A percentile compares a stretch with the other conserved stretches of the same genome.
Evolutionary conservation across 1,140 invertebrate genomes (phyloP).

Genomic region (Archegozetes longisetosus): DNA sequence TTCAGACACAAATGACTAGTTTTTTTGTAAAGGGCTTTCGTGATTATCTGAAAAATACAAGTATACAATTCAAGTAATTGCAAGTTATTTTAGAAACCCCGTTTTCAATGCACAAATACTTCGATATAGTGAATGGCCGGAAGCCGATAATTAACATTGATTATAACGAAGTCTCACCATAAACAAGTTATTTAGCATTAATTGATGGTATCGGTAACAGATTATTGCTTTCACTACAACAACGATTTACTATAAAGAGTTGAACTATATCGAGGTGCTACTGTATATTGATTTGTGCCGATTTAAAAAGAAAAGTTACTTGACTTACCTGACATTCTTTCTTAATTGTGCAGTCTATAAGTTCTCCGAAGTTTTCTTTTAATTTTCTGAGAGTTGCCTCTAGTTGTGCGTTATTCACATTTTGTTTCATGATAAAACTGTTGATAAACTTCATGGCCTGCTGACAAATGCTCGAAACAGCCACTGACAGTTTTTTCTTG

Average conservation of each 20-base stretch:
- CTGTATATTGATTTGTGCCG: too few species aligned
- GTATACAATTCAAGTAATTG: too few species aligned
- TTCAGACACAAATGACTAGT: constrained; percentile 14
- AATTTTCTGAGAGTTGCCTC: constrained; percentile 11
- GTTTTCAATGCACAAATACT: too few species aligned
- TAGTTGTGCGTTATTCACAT: constrained; percentile 14
- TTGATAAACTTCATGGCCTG: constrained; percentile 11
- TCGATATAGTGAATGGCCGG: too few species aligned
- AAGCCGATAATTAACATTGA: too few species aligned
- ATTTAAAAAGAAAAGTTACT: neutral
- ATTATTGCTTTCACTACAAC: too few species aligned
- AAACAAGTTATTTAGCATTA: too few species aligned
- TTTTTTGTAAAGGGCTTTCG: neutral
- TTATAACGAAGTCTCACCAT: too few species aligned
- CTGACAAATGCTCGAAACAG: constrained; percentile 26
- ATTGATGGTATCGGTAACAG: too few species aligned
- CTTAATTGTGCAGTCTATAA: constrained; percentile 11
- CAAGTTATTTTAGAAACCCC: too few species aligned
- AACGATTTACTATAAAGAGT: too few species aligned
- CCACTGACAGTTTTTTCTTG: neutral
- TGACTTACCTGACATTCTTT: constrained; percentile 13
- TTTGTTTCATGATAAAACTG: neutral
- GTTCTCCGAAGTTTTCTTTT: constrained; percentile 15
- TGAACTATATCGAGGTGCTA: too few species aligned
- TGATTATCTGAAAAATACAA: neutral